Base-by-base conservation (phyloP, 2,888 invertebrate genomes). In the Brassicogethes aeneus region DNA sequence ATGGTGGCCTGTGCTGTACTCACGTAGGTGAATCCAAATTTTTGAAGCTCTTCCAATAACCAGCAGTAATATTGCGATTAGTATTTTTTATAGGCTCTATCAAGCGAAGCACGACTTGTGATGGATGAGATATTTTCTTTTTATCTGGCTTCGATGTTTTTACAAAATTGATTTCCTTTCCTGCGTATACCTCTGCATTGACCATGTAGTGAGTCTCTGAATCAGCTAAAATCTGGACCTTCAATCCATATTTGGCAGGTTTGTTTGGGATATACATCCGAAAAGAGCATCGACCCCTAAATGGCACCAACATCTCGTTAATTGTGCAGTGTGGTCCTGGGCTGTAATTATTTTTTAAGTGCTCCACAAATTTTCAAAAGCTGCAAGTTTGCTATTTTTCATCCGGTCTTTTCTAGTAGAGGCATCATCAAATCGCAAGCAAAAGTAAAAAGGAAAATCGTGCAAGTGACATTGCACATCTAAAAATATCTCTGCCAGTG, bases 221-320 rank as follows among this genome's bases (percentile, higher is more conserved):
- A 33, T 46, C 43, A 23, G 43, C 37, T 23, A 43, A 36, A 39
- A 41, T 34, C 34, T 48, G 48, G 16, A 48, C 44, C 35, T 42
- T 42, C n/a, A 46, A 36, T 10, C 45, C 41, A 34, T 47, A 50
- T 34, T 45, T 46, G 7, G 46, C 47, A 14, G 45, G 51, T 43
- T 50, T 51, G 32, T 44, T 50, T 8, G 48, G 46, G 23, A 51
- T 46, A 35, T 48, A 51, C 46, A 51, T 48, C 32, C 42, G 30
- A 33, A 51, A 51, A 13, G 40, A 37, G 40, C 49, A 50, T 34
- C 41, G 37, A 15, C 41, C 46, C 34, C 49, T 34, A 41, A 50
- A 45, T 29, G 44, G 43, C 23, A 50, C 41, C 17, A 49, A 42
- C 48, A 50, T 50, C 43, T 47, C 50, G 42, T 48, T 47, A 15